phyloP scores from a whole-genome alignment of 2,113 vertebrate species.

The Odocoileus virginianus region DNA sequence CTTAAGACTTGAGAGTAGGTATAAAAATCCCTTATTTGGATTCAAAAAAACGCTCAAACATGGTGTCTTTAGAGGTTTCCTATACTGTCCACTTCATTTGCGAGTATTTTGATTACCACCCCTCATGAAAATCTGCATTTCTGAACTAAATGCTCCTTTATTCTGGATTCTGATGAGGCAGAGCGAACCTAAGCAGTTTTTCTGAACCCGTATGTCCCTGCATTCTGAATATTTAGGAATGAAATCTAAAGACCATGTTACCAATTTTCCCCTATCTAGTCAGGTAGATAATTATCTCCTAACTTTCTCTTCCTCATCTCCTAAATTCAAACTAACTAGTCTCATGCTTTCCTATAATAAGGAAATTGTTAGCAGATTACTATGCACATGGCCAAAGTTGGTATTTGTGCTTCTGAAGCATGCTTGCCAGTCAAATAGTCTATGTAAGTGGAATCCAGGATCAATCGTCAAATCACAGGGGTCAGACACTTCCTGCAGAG shows the following conservation, averaged over 20 bases:
- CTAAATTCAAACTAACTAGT: background rate
- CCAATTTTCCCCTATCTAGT: background rate
- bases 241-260: background rate
- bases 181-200: background rate
- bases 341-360: background rate
- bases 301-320: background rate
- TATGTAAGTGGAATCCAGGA: background rate
- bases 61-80: background rate
- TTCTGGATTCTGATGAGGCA: background rate
- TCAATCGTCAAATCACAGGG: background rate
- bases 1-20: background rate
- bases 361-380: background rate
- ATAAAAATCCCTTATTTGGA: background rate
- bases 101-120: background rate
- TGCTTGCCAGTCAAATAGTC: background rate
- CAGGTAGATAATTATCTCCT: background rate
- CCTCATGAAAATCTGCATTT: background rate
- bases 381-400: background rate
- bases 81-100: background rate
- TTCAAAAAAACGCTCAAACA: background rate
- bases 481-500: background rate
- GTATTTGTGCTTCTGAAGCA: background rate
- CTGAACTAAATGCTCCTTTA: background rate
- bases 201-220: background rate
- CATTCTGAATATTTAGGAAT: background rate